A percentile compares a stretch with the other conserved stretches of the same genome.
phyloP scores from a whole-genome alignment of 2,797 vertebrate genomes.

The Coilia nasus region DNA sequence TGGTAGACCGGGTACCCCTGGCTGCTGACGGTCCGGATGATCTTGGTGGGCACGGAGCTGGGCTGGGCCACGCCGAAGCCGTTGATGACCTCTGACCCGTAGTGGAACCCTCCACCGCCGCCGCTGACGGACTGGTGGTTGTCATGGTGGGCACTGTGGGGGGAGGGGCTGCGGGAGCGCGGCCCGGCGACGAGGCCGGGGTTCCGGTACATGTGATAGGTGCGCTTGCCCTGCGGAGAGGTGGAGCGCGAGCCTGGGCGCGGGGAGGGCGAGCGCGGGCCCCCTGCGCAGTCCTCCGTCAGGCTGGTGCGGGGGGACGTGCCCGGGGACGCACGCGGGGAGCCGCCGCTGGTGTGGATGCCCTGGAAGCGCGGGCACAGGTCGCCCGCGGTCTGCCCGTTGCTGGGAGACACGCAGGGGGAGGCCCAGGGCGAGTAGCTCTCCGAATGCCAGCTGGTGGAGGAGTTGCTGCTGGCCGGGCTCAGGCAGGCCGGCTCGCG shows the following conservation, averaged over 20 bases:
- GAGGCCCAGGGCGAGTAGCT: conserved; percentile 95
- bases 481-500: conserved; percentile 97
- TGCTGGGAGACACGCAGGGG: conserved; percentile 96
- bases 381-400: conserved; percentile 86
- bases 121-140: conserved; percentile 48
- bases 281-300: conserved; percentile 87
- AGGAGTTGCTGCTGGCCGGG: conserved; percentile 97
- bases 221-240: conserved; percentile 94
- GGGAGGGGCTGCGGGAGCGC: conserved; percentile 92
- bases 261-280: conserved; percentile 87
- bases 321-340: conserved; percentile 96
- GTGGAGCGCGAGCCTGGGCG: conserved; percentile 89
- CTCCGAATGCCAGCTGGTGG: conserved; percentile 98
- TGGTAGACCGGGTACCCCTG: conserved; percentile 81
- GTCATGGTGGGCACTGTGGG: conserved; percentile 81
- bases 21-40: conserved; percentile 82
- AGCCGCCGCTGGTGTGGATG: conserved; percentile 95
- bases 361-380: conserved; percentile 94
- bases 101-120: conserved; percentile 55
- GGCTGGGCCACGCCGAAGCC: conserved; percentile 78
- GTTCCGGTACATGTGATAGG: conserved; percentile 89
- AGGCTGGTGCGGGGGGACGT: conserved; percentile 90
- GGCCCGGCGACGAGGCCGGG: conserved; percentile 78
- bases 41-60: conserved; percentile 87
- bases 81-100: conserved; percentile 81